These are phyloP conservation scores for Gari tellinella DNA, from an alignment of 2,888 invertebrate species.

Conservation along the genomic window DNA sequence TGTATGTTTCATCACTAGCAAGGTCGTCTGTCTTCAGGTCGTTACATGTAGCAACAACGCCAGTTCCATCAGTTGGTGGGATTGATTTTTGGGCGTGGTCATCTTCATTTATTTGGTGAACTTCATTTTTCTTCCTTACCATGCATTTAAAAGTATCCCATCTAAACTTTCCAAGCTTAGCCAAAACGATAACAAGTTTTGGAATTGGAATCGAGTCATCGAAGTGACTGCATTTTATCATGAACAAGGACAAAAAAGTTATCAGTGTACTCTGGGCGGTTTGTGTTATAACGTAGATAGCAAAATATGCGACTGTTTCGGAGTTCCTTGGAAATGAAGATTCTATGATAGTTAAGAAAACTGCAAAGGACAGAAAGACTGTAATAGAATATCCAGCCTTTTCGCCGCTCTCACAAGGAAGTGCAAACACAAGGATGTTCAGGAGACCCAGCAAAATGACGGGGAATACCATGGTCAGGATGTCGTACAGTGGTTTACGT, in stretches of 20 bases:
- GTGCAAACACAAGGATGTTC: conserved; percentile 47
- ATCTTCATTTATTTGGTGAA: no score
- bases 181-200: no score
- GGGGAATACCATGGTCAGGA: conserved; percentile 55
- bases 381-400: conserved; percentile 48
- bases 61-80: no score
- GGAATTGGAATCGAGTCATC: no score
- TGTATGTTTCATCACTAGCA: no score
- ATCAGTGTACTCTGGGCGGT: conserved; percentile 37
- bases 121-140: no score
- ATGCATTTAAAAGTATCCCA: no score
- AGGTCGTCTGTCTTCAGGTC: no score
- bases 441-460: conserved; percentile 48
- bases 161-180: no score
- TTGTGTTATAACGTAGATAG: conserved; percentile 41
- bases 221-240: not conserved
- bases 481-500: conserved; percentile 53
- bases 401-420: conserved; percentile 53
- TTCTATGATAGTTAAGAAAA: conserved; percentile 44
- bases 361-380: conserved; percentile 49
- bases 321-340: conserved; percentile 41
- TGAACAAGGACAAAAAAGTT: conserved; percentile 17
- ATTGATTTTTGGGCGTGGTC: no score
- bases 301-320: conserved; percentile 37
- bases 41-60: no score